phyloP scores from a whole-genome alignment of 2,888 invertebrate genomes.

The Hecatera dysodea region DNA sequence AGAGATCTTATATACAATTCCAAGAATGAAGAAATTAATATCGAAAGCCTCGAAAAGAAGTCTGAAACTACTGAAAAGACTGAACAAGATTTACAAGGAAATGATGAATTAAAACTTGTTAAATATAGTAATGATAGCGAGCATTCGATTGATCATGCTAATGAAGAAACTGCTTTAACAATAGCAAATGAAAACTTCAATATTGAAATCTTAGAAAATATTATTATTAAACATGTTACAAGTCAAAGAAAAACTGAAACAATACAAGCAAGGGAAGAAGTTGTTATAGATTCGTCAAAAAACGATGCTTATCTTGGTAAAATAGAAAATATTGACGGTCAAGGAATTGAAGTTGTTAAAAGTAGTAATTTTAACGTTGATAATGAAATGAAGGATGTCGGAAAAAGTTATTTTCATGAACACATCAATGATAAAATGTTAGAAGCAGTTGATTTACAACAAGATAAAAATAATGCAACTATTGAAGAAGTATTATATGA shows the following conservation, averaged over 20 bases:
- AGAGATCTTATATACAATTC: slow-evolving; percentile 19
- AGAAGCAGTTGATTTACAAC: background rate
- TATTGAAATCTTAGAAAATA: slow-evolving; percentile 7
- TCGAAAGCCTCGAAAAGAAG: slow-evolving; percentile 19
- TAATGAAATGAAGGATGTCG: background rate
- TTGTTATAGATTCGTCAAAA: background rate
- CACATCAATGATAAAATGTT: background rate
- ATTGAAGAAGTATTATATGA: background rate
- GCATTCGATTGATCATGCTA: background rate
- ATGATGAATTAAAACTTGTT: slow-evolving; percentile 10
- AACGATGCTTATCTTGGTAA: background rate
- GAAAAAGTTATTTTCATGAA: background rate
- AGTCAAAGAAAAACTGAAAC: background rate
- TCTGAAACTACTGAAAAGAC: slow-evolving; percentile 38
- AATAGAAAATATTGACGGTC: background rate
- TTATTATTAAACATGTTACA: slow-evolving; percentile 18
- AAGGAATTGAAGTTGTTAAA: background rate
- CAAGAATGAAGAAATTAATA: background rate
- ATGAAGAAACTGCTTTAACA: background rate
- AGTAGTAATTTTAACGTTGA: no score
- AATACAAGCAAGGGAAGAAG: background rate
- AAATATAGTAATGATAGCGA: background rate
- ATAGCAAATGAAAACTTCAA: background rate
- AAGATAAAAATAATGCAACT: background rate
- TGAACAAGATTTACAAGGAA: slow-evolving; percentile 19